Evolutionary conservation across 2,113 vertebrate species (phyloP).

Genomic region (Dolichallabes microphthalmus): DNA sequence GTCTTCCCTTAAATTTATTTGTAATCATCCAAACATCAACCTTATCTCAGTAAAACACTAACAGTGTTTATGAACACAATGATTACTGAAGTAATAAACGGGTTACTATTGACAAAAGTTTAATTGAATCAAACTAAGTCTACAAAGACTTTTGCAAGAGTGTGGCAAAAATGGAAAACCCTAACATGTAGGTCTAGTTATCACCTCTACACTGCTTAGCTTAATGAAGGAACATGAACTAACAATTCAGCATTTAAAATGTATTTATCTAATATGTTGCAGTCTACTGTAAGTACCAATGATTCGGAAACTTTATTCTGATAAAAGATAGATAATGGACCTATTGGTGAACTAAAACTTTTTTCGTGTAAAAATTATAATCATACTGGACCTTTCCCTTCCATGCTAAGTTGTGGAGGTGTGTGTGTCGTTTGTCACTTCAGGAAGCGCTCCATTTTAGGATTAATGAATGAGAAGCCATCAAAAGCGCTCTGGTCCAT

Average conservation of each 20-base stretch:
- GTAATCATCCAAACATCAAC: not conserved
- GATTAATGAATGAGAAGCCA: constrained; percentile 94
- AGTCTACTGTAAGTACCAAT: constrained; percentile 14
- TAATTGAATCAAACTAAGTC: constrained; percentile 13
- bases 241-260: constrained; percentile 4
- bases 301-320: constrained; percentile 6
- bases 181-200: not conserved
- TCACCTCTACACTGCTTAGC: not conserved
- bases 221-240: not conserved
- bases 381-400: not conserved
- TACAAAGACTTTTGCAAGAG: constrained; percentile 17
- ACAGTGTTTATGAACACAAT: constrained; percentile 4
- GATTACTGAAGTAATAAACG: not conserved
- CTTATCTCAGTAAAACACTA: not conserved
- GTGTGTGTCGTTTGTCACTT: constrained; percentile 64
- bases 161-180: not conserved
- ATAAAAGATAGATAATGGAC: constrained; percentile 15
- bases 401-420: not conserved
- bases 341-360: constrained; percentile 11
- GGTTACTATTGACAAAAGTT: not conserved
- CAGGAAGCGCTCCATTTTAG: constrained; percentile 84
- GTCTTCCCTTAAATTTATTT: not conserved
- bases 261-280: not conserved
- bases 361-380: constrained; percentile 24
- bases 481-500: constrained; percentile 92